Percentiles rank a stretch among this genome's conserved stretches.
Evolutionary conservation across 2,797 vertebrate species (phyloP).

Genomic region (Vultur gryphus): DNA sequence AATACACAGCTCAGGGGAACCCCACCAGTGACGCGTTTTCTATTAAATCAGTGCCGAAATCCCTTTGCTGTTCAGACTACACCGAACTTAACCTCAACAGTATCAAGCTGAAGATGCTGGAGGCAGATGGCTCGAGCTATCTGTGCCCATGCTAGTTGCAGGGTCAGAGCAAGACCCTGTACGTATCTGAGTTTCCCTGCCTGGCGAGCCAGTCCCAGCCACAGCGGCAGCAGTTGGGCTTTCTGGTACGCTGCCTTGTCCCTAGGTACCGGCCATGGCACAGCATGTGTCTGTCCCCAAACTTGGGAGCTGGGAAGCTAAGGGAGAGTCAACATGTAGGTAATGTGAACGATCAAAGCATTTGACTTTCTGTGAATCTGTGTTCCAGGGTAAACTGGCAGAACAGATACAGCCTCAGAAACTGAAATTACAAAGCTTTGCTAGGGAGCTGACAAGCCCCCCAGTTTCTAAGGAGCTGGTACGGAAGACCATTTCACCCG

Average conservation of each 20-base stretch:
- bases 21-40: fast-evolving
- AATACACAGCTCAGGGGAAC: neutral
- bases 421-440: neutral
- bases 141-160: neutral
- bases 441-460: neutral
- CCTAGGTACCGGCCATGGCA: fast-evolving
- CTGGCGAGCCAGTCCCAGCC: neutral
- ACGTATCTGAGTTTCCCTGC: fast-evolving
- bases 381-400: neutral
- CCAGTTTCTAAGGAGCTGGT: neutral
- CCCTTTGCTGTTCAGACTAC: neutral
- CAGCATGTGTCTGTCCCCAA: fast-evolving
- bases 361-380: neutral
- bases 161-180: neutral
- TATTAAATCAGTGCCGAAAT: neutral
- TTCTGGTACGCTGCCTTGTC: too few relatives aligned
- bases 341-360: neutral
- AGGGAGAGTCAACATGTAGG: neutral
- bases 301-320: neutral
- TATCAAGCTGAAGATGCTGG: neutral
- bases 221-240: neutral
- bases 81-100: neutral
- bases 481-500: neutral
- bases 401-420: neutral
- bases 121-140: neutral